These are phyloP conservation scores for Neotoxoptera formosana DNA, from an alignment of 1,140 invertebrate species.

Conservation along the genomic window DNA sequence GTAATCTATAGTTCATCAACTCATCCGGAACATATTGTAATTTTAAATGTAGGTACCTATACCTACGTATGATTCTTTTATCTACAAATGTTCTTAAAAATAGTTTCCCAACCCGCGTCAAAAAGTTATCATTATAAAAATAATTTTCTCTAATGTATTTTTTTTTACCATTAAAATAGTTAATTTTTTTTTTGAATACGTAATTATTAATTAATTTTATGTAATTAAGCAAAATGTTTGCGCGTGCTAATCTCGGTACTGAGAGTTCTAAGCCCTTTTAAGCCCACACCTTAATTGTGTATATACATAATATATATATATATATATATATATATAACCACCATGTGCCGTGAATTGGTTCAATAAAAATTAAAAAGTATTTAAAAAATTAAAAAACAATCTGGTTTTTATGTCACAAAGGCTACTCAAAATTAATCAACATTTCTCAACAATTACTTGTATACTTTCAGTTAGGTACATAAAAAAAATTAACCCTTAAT, in stretches of 20 bases:
- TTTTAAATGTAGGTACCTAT: not conserved
- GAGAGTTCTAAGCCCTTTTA: not conserved
- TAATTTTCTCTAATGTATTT: not conserved
- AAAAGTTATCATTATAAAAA: not conserved
- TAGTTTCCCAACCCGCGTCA: not conserved
- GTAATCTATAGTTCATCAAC: not conserved
- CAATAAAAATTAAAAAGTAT: slow-evolving; percentile 6
- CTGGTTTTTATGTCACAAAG: not conserved
- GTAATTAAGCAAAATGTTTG: not conserved
- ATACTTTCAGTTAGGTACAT: not conserved
- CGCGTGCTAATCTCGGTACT: not conserved
- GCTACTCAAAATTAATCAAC: not conserved
- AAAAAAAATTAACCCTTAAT: not conserved
- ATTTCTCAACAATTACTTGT: not conserved
- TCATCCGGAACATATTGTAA: not conserved
- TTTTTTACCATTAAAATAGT: not conserved
- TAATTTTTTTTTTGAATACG: not conserved
- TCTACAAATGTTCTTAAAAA: not conserved
- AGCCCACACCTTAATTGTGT: not conserved
- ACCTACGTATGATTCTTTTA: not conserved
- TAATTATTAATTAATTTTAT: not conserved
- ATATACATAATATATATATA: too few species aligned
- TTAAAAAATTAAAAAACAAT: not conserved
- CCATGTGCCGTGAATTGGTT: not conserved
- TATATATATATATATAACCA: not conserved